Evolutionary conservation across 2,797 vertebrate genomes (phyloP).

Genomic region (Chloroceryle amazona): DNA sequence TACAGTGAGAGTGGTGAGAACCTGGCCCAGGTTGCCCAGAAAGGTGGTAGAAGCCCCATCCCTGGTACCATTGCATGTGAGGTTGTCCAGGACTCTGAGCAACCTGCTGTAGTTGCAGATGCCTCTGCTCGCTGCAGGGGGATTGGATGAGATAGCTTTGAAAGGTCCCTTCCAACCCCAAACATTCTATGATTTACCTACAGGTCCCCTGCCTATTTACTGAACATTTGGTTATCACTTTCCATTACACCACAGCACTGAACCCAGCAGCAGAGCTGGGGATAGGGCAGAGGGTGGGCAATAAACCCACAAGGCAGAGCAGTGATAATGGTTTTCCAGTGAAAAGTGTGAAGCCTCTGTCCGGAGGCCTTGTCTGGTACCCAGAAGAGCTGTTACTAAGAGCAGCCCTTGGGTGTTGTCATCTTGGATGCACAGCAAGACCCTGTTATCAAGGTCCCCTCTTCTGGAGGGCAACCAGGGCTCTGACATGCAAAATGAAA

Average conservation of each 20-base stretch:
- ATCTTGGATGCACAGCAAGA: background rate
- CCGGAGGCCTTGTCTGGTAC: background rate
- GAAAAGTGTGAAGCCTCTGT: background rate
- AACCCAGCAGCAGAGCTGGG: background rate
- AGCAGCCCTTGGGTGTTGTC: background rate
- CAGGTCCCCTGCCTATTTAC: background rate
- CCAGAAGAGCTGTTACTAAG: background rate
- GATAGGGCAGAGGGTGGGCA: background rate
- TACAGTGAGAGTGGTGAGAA: too few relatives aligned
- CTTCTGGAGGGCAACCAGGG: background rate
- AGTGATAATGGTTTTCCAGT: background rate
- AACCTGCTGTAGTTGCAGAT: too few relatives aligned
- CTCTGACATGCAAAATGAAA: conserved; percentile 24
- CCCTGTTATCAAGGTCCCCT: background rate
- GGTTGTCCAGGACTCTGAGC: too few relatives aligned
- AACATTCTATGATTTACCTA: background rate
- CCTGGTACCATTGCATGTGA: too few relatives aligned
- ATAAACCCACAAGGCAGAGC: background rate
- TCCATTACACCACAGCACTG: background rate
- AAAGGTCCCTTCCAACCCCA: too few relatives aligned
- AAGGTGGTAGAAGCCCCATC: too few relatives aligned
- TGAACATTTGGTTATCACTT: background rate
- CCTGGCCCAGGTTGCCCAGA: too few relatives aligned
- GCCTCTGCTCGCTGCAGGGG: too few relatives aligned
- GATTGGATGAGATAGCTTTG: too few relatives aligned